Conservation (phyloP, 92 coral and sea anemone genomes). For the Epizoanthus fatuus region DNA sequence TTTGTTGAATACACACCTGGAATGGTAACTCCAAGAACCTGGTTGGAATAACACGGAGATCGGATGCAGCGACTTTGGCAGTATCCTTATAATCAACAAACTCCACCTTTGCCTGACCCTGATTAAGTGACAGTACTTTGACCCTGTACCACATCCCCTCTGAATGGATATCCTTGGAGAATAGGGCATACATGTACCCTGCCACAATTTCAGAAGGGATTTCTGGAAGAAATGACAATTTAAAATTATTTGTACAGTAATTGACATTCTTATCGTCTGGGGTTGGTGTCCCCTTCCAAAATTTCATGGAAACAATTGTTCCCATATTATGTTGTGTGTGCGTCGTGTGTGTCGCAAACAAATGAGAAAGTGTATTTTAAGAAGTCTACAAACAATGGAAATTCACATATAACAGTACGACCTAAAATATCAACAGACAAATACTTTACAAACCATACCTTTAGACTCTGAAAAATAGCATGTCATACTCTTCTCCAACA, state of each 20-base stretch:
- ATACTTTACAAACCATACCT: conserved; percentile 56
- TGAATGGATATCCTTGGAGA: conserved; percentile 84
- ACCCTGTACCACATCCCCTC: conserved; percentile 95
- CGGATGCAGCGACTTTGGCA: conserved; percentile 61
- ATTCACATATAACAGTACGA: background rate
- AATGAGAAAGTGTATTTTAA: too few relatives aligned
- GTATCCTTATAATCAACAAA: conserved; percentile 95
- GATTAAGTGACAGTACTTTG: conserved; percentile 70
- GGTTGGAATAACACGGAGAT: conserved; percentile 76
- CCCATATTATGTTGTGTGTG: background rate
- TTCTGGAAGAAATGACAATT: conserved; percentile 55
- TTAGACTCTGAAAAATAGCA: conserved; percentile 86
- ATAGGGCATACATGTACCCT: conserved; percentile 84
- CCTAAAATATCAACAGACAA: background rate
- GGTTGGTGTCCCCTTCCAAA: too few relatives aligned
- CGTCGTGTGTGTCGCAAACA: background rate
- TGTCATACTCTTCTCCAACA: conserved; percentile 87
- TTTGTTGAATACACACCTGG: conserved; percentile 68
- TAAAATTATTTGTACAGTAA: too few relatives aligned
- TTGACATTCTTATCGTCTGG: too few relatives aligned
- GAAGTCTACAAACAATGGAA: too few relatives aligned
- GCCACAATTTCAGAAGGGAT: conserved; percentile 48
- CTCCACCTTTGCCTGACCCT: conserved; percentile 73
- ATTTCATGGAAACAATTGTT: background rate
- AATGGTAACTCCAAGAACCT: conserved; percentile 91